Evolutionary conservation across 2,113 vertebrate genomes (phyloP), one percentile per base, ranked within the genome.

Genomic region (Spizaetus ornatus): DNA sequence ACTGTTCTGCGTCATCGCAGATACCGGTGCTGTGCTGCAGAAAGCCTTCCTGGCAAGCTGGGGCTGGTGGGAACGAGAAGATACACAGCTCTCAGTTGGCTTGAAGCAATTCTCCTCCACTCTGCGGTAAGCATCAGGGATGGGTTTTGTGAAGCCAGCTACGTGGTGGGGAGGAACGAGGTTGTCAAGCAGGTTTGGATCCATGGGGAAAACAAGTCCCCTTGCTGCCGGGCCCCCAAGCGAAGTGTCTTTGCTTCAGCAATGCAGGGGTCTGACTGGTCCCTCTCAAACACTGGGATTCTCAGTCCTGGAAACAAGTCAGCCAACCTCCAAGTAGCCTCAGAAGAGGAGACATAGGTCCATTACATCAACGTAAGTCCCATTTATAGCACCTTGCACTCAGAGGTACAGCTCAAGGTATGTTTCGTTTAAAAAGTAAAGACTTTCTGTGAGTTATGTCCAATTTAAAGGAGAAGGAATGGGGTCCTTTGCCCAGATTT

Each of bases 11-110:
- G 0, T 32, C 91, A 85, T 7, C 16, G 0, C 79, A n/a, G 78
- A 61, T 8, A 2, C 34, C 82, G 48, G 78, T 1, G 1, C 36
- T 1, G 4, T 5, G 2, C 0, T 3, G 42, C 7, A 16, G 72
- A 82, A 82, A 86, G 3, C 81, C 84, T 78, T 83, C 43, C 89
- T 91, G 90, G 48, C 36, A 31, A 36, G 72, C 58, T 61, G 12
- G 53, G 70, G 62, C 48, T 94, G 89, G 58, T 31, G 80, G 34
- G 1, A 36, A 8, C 3, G 34, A 45, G 63, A 38, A 85, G 58
- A 11, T 56, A 26, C 9, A 11, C 29, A 76, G 74, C 65, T 74
- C 50, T 87, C 72, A 19, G 38, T 3, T 89, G 70, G 73, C 82
- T 93, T 43, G 11, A 1, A 88, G 82, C 58, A 50, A 17, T 18